Percentiles rank a stretch among this genome's conserved stretches.
Evolutionary conservation across 2,888 invertebrate species (phyloP).

Genomic region (Allolobophora icterica): DNA sequence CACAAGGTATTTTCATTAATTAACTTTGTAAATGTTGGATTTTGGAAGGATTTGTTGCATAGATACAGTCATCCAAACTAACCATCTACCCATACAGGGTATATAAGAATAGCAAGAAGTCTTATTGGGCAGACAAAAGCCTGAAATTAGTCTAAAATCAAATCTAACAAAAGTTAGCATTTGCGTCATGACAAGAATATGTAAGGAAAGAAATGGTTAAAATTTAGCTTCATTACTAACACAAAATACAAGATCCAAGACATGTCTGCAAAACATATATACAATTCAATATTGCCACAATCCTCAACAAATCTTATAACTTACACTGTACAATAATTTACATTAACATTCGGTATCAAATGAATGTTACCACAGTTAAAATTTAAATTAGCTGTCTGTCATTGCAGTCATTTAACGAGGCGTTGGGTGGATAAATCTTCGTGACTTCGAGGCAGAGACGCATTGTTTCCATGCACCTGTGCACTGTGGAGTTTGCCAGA

Average conservation of each 20-base stretch:
- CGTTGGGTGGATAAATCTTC: not conserved
- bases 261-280: not conserved
- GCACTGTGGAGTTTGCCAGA: not conserved
- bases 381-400: not conserved
- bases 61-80: not conserved
- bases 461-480: not conserved
- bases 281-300: constrained; percentile 17
- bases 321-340: not conserved
- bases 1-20: not conserved
- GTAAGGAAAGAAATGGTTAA: not conserved
- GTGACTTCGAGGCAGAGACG: not conserved
- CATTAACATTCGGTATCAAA: not conserved
- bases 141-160: not conserved
- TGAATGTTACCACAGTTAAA: not conserved
- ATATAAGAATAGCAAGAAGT: not conserved
- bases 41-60: not conserved
- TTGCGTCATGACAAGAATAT: not conserved
- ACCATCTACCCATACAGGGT: not conserved
- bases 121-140: not conserved
- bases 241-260: not conserved
- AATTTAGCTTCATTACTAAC: not conserved
- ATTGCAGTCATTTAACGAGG: not conserved
- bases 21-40: too few relatives aligned
- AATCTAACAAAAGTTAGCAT: not conserved
- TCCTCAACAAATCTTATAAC: not conserved